Percentiles rank a stretch among this genome's conserved stretches.
phyloP scores from a whole-genome alignment of 2,797 vertebrate species.

The Cirrhinus molitorella region DNA sequence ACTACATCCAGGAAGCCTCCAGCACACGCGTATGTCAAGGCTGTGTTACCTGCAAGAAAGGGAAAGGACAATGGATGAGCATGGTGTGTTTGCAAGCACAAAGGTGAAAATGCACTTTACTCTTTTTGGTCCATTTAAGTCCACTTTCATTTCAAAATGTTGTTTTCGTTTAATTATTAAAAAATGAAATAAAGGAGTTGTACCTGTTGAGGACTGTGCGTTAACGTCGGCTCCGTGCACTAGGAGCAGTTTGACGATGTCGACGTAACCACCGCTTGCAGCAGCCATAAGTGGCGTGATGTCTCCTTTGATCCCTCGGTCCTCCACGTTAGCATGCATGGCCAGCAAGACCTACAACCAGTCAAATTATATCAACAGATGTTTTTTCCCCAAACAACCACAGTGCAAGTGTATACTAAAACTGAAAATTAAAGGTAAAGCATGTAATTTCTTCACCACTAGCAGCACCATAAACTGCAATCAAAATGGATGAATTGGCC shows the following conservation, averaged over 20 bases:
- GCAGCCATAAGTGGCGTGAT: slow-evolving; percentile 99
- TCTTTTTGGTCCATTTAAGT: slow-evolving; percentile 6
- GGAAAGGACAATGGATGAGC: not conserved
- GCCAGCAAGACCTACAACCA: slow-evolving; percentile 90
- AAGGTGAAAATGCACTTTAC: not conserved
- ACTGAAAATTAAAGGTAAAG: not conserved
- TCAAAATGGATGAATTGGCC: not conserved
- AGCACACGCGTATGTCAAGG: slow-evolving; percentile 96
- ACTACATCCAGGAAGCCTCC: slow-evolving; percentile 98
- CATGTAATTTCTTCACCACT: slow-evolving; percentile 21
- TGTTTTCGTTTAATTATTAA: not conserved
- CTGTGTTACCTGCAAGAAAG: slow-evolving; percentile 89
- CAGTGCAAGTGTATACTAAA: slow-evolving; percentile 9
- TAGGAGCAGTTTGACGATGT: slow-evolving; percentile 96
- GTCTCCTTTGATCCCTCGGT: slow-evolving; percentile 97
- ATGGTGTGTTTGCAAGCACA: not conserved
- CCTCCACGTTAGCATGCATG: slow-evolving; percentile 98
- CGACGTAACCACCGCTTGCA: slow-evolving; percentile 96
- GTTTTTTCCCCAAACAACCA: slow-evolving; percentile 17
- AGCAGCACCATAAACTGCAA: not conserved
- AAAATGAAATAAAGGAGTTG: not conserved
- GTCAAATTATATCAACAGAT: not conserved
- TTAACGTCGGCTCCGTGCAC: slow-evolving; percentile 98
- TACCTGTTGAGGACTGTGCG: slow-evolving; percentile 97
- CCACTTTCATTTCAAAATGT: not conserved